Evolutionary conservation across 2,888 invertebrate genomes (phyloP).

Genomic region (Pollenia griseotomentosa): DNA sequence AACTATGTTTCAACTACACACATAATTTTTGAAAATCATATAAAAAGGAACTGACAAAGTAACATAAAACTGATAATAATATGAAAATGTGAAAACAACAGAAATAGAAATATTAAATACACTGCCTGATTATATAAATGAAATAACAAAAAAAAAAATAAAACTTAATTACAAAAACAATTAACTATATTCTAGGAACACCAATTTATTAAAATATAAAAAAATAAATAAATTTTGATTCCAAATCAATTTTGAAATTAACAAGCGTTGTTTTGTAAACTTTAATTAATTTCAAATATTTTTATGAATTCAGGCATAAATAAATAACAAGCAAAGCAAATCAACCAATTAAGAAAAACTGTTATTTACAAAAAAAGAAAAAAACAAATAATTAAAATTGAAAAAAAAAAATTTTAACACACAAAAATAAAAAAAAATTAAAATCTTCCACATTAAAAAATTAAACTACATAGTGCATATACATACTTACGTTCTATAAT

Average conservation of each 20-base stretch:
- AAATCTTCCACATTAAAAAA: no score
- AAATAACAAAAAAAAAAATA: constrained; percentile 50
- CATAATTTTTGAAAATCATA: constrained; percentile 32
- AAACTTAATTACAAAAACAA: constrained; percentile 34
- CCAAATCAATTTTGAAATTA: constrained; percentile 39
- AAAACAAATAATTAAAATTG: not conserved
- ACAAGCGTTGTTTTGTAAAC: not conserved
- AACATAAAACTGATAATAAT: constrained; percentile 69
- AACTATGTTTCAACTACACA: constrained; percentile 40
- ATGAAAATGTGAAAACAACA: constrained; percentile 35
- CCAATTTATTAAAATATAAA: constrained; percentile 45
- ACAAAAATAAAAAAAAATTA: no score
- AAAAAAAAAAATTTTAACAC: no score
- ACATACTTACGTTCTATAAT: no score
- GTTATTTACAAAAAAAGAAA: not conserved
- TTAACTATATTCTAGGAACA: constrained; percentile 54
- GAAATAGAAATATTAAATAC: constrained; percentile 58
- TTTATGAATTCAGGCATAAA: no score
- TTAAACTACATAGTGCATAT: no score
- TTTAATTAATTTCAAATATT: no score
- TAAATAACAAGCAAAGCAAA: constrained; percentile 9
- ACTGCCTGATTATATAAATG: constrained; percentile 61
- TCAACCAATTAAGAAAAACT: not conserved
- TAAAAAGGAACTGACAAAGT: constrained; percentile 70
- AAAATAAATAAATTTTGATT: constrained; percentile 42